Evolutionary conservation across 2,888 invertebrate genomes (phyloP), one percentile per base, ranked within the genome.

Genomic region (Trisateles emortualis): DNA sequence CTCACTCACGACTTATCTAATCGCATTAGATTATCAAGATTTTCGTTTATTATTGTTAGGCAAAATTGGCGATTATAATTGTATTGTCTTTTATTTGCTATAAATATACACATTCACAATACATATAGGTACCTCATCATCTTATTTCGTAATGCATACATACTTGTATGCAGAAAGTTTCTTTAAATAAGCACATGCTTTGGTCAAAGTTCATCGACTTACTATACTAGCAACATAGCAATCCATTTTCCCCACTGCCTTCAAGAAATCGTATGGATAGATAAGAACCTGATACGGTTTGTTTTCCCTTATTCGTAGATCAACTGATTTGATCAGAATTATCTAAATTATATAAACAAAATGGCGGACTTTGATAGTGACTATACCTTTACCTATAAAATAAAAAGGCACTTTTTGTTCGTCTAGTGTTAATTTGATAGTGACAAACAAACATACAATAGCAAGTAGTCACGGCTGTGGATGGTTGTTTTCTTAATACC

Each of bases 231-330:
- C 26, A 8, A 26, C 36, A 11, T 33, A 30, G 26, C 26, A 46
- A 55, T 42, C 45, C 9, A 39, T 8, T 36, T 62, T 35, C 9
- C 40, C 47, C 51, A 55, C 52, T 52, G 42, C 30, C 33, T 43
- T 52, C 11, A 14, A 41, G 17, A 26, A 42, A 45, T 50, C 13
- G 33, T 13, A 44, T 36, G 45, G 39, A 44, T 30, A 39, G 55
- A 62, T 62, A 58, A 46, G 17, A 46, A 38, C 10, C 16, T n/a
- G 45, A 19, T 46, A 22, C 11, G 14, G 24, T n/a, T 3, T 38
- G 13, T 29, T 29, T 45, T 36, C 8, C 13, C 16, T 26, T 26
- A 26, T 26, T 26, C 26, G 6, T 3, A 3, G 8, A 8, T 46
- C 6, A 10, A 24, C 33, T 33, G 9, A 4, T 30, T 16, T 4